Evolutionary conservation across 2,888 invertebrate species (phyloP).

Genomic region (Punctoribates punctum): DNA sequence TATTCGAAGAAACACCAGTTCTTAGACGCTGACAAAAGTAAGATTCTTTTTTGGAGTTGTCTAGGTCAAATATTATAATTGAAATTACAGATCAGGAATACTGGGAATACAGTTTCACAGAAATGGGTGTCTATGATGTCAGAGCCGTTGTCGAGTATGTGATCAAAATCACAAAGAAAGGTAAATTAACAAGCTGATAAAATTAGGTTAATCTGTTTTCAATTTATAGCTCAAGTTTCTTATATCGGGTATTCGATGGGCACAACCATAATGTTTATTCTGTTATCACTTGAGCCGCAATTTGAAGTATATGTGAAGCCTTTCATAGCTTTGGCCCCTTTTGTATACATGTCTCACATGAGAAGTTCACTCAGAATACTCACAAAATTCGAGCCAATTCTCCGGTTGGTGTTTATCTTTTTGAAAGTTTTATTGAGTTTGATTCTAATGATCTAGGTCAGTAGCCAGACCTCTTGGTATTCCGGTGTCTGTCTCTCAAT

Average conservation of each 20-base stretch:
- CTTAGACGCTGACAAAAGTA: neutral
- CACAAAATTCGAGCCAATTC: neutral
- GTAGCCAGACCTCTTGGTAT: neutral
- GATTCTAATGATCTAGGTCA: neutral
- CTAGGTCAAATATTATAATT: no score
- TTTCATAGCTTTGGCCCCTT: neutral
- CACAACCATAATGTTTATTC: neutral
- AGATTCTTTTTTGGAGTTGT: no score
- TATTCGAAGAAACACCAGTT: constrained; percentile 28
- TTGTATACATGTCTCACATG: neutral
- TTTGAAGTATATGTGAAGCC: neutral
- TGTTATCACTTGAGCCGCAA: neutral
- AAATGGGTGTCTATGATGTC: constrained; percentile 26
- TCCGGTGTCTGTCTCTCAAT: neutral
- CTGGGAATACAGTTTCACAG: constrained; percentile 30
- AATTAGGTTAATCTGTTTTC: neutral
- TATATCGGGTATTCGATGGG: neutral
- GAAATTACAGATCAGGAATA: constrained; percentile 31
- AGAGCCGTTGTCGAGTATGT: constrained; percentile 9
- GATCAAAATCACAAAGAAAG: neutral
- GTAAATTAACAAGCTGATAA: neutral
- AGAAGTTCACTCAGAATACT: neutral
- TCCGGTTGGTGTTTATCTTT: neutral
- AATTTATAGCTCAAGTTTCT: neutral
- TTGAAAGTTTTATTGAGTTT: neutral